Conservation (phyloP, 1,140 invertebrate species). For the Nephotettix cincticeps region DNA sequence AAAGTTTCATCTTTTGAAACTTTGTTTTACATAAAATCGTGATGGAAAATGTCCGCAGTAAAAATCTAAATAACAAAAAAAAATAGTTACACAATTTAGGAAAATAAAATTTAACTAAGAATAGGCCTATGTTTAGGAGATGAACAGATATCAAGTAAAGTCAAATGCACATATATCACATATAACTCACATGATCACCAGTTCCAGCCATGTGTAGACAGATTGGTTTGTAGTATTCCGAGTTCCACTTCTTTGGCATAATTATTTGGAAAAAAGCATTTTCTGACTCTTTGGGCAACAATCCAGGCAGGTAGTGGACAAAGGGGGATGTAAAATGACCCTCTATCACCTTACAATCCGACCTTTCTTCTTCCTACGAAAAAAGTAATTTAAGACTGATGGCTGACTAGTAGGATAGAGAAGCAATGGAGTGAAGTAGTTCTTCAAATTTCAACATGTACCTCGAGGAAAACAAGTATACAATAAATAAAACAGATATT, state of each 20-base stretch:
- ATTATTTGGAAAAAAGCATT: slow-evolving; percentile 83
- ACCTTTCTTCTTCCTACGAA: slow-evolving; percentile 76
- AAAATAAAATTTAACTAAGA: slow-evolving; percentile 8
- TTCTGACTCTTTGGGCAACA: slow-evolving; percentile 82
- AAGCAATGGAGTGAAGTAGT: too few relatives aligned
- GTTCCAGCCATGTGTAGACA: slow-evolving; percentile 96
- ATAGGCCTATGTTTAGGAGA: background rate
- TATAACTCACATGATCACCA: slow-evolving; percentile 89
- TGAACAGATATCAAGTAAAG: slow-evolving; percentile 14
- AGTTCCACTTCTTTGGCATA: slow-evolving; percentile 77
- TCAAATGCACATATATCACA: too few relatives aligned
- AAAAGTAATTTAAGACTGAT: too few relatives aligned
- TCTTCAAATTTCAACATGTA: too few relatives aligned
- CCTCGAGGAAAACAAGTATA: background rate
- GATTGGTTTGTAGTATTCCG: slow-evolving; percentile 71
- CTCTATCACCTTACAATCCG: slow-evolving; percentile 76
- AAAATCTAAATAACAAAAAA: too few relatives aligned
- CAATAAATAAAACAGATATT: slow-evolving; percentile 15
- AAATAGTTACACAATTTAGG: too few relatives aligned
- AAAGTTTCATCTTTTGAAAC: too few relatives aligned
- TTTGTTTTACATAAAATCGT: too few relatives aligned
- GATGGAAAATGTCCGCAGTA: too few relatives aligned
- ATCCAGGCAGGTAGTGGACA: slow-evolving; percentile 74
- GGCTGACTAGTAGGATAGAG: too few relatives aligned
- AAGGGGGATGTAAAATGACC: slow-evolving; percentile 90